Base-by-base conservation (phyloP, 2,113 vertebrate species). In the Balaenoptera acutorostrata region DNA sequence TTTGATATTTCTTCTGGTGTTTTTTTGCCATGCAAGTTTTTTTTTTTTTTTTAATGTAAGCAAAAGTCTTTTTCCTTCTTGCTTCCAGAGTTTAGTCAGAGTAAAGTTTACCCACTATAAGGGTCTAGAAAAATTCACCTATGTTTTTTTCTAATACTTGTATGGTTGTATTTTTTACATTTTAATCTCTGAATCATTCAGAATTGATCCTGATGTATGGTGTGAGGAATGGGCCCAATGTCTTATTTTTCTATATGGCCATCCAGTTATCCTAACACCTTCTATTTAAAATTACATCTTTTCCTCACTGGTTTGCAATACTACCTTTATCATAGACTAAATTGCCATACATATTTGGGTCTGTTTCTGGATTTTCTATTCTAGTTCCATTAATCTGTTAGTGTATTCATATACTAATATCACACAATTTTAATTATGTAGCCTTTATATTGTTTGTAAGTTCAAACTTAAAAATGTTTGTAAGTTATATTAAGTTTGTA, bases 301-400 rank as follows among this genome's bases (percentile, higher is more conserved):
- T 86, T 92, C 46, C 46, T 88, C 36, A 23, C 39, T 77, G 36
- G 31, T 77, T 88, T 91, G 36, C 39, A 84, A 36, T 66, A 71
- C 11, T 92, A 21, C 33, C 57, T 15, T 91, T 41, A 94, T 31
- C n/a, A 49, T 25, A 88, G 8, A 15, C 63, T 94, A 36, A 92
- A 80, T 84, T 46, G 33, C 25, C 39, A 44, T n/a, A 55, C 27
- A 88, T 52, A 25, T 64, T 66, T 71, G 71, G 41, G 36, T 92
- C 36, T 97, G 46, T 74, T 44, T 95, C 64, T 72, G 6, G 23
- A 86, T 93, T 81, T 90, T 86, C 61, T 55, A 29, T 90, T 97
- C 81, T 52, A 31, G 17, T 84, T 88, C 27, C 27, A 49, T 49
- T 78, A 57, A 77, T 72, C n/a, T 72, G 6, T 82, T 82, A 23